Evolutionary conservation across 2,113 vertebrate genomes (phyloP).

Genomic region (Oceanodroma tethys): DNA sequence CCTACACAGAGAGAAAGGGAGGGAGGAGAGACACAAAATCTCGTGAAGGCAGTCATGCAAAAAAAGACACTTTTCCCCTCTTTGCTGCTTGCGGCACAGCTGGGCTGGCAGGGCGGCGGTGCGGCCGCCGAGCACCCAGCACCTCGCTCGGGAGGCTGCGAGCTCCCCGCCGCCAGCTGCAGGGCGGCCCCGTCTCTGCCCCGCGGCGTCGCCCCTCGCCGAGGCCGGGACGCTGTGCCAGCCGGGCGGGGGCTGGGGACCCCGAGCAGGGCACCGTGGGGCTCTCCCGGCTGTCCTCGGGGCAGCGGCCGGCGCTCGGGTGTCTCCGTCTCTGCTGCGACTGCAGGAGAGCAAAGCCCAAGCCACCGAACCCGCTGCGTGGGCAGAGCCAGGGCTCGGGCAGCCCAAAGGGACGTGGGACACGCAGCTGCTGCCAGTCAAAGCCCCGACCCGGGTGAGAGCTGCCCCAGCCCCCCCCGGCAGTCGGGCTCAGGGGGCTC

Average conservation of each 20-base stretch:
- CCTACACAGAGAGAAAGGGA: background rate
- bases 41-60: background rate
- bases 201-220: background rate
- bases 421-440: background rate
- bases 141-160: background rate
- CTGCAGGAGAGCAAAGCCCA: background rate
- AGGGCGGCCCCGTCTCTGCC: background rate
- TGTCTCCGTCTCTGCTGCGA: background rate
- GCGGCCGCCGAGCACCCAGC: background rate
- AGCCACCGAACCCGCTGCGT: background rate
- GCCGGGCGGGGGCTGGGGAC: background rate
- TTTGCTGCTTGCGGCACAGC: background rate
- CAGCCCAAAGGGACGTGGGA: accelerated
- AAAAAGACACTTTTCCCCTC: background rate
- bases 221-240: background rate
- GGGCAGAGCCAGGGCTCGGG: background rate
- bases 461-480: background rate
- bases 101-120: background rate
- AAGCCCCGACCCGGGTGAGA: background rate
- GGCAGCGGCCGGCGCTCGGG: background rate
- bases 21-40: background rate
- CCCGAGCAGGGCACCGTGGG: background rate
- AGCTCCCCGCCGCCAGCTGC: background rate
- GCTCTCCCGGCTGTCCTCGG: background rate
- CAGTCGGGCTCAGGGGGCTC: background rate